Conservation (phyloP, 2,888 invertebrate genomes). For the Drosophila subquinaria region DNA sequence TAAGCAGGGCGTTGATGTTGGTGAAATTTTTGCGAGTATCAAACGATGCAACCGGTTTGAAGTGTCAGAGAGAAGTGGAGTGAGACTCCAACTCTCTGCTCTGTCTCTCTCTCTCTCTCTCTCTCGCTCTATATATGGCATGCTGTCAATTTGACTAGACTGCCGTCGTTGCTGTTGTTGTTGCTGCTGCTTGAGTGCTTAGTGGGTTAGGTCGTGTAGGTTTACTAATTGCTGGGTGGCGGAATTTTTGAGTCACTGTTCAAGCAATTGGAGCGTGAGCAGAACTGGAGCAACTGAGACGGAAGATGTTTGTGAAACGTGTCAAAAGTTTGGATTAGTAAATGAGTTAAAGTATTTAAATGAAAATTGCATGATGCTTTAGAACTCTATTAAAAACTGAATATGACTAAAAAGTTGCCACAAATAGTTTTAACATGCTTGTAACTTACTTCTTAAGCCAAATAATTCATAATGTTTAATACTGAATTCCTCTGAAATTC, state of each 20-base stretch:
- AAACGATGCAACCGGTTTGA: constrained; percentile 68
- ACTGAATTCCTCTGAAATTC: not conserved
- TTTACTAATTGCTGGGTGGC: constrained; percentile 79
- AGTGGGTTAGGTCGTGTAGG: constrained; percentile 81
- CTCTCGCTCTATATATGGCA: constrained; percentile 18
- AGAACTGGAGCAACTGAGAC: constrained; percentile 15
- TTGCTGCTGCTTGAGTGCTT: constrained; percentile 58
- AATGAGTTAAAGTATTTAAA: constrained; percentile 61
- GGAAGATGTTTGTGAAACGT: constrained; percentile 60
- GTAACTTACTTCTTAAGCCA: not conserved
- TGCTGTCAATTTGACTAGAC: constrained; percentile 68
- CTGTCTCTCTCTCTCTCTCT: constrained; percentile 26
- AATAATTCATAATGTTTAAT: not conserved
- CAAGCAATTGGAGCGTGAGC: constrained; percentile 72
- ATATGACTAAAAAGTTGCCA: constrained; percentile 25
- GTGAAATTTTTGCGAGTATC: constrained; percentile 55
- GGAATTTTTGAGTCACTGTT: constrained; percentile 69
- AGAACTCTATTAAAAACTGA: constrained; percentile 30
- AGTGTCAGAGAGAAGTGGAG: constrained; percentile 37
- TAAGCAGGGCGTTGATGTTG: constrained; percentile 60
- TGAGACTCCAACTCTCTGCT: constrained; percentile 29
- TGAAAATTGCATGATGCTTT: constrained; percentile 35
- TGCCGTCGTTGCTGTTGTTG: constrained; percentile 33
- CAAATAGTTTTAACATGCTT: constrained; percentile 9
- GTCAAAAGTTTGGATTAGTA: constrained; percentile 73